A percentile compares a stretch with the other conserved stretches of the same genome.
Evolutionary conservation across 92 coral and sea anemone genomes (phyloP).

Genomic region (Parazoanthus atlanticus): DNA sequence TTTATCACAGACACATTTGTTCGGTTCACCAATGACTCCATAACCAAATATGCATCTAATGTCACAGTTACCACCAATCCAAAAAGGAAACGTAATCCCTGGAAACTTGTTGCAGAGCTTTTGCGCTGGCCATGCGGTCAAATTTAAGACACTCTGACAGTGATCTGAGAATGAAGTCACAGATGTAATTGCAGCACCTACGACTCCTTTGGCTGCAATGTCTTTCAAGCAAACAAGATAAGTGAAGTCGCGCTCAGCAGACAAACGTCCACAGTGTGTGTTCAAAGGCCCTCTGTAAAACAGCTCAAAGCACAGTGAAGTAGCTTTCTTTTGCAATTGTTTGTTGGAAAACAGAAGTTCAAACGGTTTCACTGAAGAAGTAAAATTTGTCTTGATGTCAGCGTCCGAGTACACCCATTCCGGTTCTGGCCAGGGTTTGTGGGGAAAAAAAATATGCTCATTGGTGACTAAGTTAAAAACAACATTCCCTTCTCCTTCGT

Average conservation of each 20-base stretch:
- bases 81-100: slow-evolving; percentile 51
- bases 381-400: slow-evolving; percentile 47
- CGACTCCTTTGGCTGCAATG: slow-evolving; percentile 42
- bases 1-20: slow-evolving; percentile 52
- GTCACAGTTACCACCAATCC: slow-evolving; percentile 66
- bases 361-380: slow-evolving; percentile 48
- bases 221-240: slow-evolving; percentile 58
- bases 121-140: slow-evolving; percentile 67
- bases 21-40: slow-evolving; percentile 31
- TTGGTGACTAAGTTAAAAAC: slow-evolving; percentile 48
- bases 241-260: slow-evolving; percentile 55
- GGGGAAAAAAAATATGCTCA: slow-evolving; percentile 56
- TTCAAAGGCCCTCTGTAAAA: slow-evolving; percentile 57
- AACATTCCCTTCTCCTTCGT: slow-evolving; percentile 57
- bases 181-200: slow-evolving; percentile 46
- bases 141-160: slow-evolving; percentile 55
- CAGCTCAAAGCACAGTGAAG: slow-evolving; percentile 36
- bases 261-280: slow-evolving; percentile 48
- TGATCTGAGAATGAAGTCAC: slow-evolving; percentile 67
- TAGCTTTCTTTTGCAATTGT: slow-evolving; percentile 29
- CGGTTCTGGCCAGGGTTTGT: slow-evolving; percentile 54
- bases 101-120: slow-evolving; percentile 58
- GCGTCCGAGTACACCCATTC: slow-evolving; percentile 66
- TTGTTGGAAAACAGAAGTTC: slow-evolving; percentile 44
- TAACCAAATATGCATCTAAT: slow-evolving; percentile 60